These are phyloP conservation scores for Formica exsecta DNA, from an alignment of 1,140 invertebrate species.

Conservation along the genomic window DNA sequence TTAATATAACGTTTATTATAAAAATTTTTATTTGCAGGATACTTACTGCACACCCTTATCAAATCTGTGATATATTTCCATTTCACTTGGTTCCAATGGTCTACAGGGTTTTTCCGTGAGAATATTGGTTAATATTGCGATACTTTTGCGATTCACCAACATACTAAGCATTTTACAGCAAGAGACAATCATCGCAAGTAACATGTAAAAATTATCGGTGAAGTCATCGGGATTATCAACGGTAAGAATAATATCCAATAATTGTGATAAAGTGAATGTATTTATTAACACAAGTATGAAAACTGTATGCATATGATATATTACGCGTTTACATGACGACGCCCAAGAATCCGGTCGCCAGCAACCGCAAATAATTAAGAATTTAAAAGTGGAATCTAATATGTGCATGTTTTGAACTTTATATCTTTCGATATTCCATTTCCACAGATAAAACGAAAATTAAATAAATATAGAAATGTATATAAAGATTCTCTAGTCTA, in stretches of 20 bases:
- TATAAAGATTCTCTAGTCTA: not conserved
- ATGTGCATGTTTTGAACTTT: slow-evolving; percentile 28
- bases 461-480: not conserved
- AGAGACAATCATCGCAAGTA: slow-evolving; percentile 55
- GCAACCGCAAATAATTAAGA: slow-evolving; percentile 49
- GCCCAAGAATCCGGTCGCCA: slow-evolving; percentile 47
- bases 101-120: slow-evolving; percentile 52
- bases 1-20: not conserved
- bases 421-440: not conserved
- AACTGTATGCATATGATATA: slow-evolving; percentile 6
- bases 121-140: slow-evolving; percentile 51
- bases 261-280: slow-evolving; percentile 26
- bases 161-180: slow-evolving; percentile 61
- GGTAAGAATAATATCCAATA: slow-evolving; percentile 40
- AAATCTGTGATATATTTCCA: slow-evolving; percentile 56
- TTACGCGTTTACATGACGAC: not conserved
- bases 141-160: slow-evolving; percentile 25
- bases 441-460: not conserved
- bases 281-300: slow-evolving; percentile 34
- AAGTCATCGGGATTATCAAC: slow-evolving; percentile 61
- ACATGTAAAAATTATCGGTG: slow-evolving; percentile 68
- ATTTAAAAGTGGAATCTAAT: slow-evolving; percentile 52
- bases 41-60: slow-evolving; percentile 63
- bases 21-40: not conserved
- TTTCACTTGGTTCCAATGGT: slow-evolving; percentile 53